Evolutionary conservation across 2,888 invertebrate species (phyloP), one percentile per base, ranked within the genome.

Genomic region (Choristoneura rosaceana): DNA sequence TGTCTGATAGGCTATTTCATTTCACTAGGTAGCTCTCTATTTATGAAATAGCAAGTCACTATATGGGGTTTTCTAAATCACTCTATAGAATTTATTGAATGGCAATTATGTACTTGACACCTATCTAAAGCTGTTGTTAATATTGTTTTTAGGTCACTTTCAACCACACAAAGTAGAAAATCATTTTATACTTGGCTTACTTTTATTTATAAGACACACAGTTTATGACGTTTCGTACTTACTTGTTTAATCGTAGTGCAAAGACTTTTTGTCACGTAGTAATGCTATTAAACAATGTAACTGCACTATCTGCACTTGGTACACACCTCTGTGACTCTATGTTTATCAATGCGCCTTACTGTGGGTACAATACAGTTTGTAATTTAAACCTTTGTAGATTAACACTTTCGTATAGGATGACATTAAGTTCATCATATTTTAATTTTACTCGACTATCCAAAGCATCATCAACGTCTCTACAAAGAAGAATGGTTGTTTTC

Each of bases 191-290:
- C 66, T 67, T 71, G 1, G 41, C 66, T 43, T 10, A 43, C 58
- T 52, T n/a, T 15, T 52, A 52, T 38, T 38, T 7, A 52, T 47
- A 17, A 43, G 45, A 25, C 14, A 61, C 33, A 34, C 38, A 45
- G 60, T 66, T 67, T 71, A 71, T 67, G 66, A 67, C 61, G 71
- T 71, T 71, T 61, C 65, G 17, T 45, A 61, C 17, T 3, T 62
- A 70, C 63, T 64, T 58, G 55, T 41, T 43, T 61, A 66, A 61
- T 66, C 33, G 60, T 60, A 17, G 52, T 58, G 33, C 25, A 43
- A 25, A 33, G 14, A 15, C 9, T 41, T 10, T 41, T 47, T 61
- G 61, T 69, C 68, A 69, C 68, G 61, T 69, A 69, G 45, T 38
- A 61, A 50, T 25, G 45, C 41, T 5, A 34, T 25, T 25, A 25